These are phyloP conservation scores for Lithobates sylvaticus DNA, from an alignment of 2,797 vertebrate genomes.

Conservation along the genomic window DNA sequence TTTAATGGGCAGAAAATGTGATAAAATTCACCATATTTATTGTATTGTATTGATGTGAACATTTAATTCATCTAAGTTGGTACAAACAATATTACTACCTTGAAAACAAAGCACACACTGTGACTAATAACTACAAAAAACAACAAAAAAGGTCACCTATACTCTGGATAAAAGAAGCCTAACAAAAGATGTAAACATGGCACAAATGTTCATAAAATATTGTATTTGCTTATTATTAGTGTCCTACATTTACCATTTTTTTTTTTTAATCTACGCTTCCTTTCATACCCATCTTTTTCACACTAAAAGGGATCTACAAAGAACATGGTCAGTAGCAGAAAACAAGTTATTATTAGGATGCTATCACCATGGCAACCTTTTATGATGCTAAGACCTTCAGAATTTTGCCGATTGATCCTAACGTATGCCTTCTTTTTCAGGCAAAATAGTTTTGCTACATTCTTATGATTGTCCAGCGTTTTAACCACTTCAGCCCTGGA, in stretches of 20 bases:
- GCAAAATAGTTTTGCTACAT: constrained; percentile 7
- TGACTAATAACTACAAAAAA: too few species aligned
- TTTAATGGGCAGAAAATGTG: too few species aligned
- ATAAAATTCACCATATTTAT: too few species aligned
- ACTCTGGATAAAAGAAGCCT: too few species aligned
- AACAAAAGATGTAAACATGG: neutral
- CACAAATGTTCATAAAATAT: neutral
- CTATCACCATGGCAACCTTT: constrained; percentile 42
- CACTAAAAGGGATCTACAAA: constrained; percentile 30
- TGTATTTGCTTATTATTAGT: neutral
- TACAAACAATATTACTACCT: too few species aligned
- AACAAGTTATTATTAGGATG: constrained; percentile 38
- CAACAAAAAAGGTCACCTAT: too few species aligned
- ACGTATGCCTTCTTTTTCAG: neutral
- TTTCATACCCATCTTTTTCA: neutral
- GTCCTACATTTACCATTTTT: neutral
- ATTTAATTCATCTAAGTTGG: too few species aligned
- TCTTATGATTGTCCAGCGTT: constrained; percentile 23
- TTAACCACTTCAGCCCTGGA: neutral
- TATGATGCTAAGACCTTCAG: constrained; percentile 20
- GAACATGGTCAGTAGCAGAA: constrained; percentile 5
- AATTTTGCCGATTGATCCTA: constrained; percentile 30
- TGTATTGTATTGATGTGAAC: too few species aligned
- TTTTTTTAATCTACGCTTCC: neutral
- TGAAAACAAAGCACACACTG: too few species aligned